Base-by-base conservation (phyloP, 2,888 invertebrate species). In the Polydrusus cervinus region DNA sequence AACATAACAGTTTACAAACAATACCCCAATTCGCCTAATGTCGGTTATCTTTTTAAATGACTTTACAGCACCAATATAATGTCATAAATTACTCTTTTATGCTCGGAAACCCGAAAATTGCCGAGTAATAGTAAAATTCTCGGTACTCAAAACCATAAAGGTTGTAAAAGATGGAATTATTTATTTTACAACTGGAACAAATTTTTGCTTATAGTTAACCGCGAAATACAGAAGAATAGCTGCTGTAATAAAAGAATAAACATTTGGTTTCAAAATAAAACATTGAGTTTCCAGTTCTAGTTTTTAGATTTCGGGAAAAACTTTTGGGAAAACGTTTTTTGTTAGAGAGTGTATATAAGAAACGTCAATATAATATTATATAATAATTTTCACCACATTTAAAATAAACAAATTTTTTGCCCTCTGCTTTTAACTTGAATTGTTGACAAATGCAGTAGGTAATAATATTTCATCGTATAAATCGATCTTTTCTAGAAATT, bases 131-230 rank as follows among this genome's bases (percentile, higher is more conserved):
- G 20, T 20, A 55, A 55, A 55, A 57, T 57, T 57, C 57, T 45
- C 47, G 30, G 65, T 65, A 65, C 65, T 30, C 9, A n/a, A 34
- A 57, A 16, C 38, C 34, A 47, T 68, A 60, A 47, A 40, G 45
- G 53, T 45, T 38, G 71, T 71, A 71, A 71, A 71, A 51, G 51
- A 34, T 61, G 51, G 43, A 62, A 65, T 71, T 64, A 53, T 62
- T 64, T 71, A 64, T 18, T 62, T 64, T 71, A 64, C 38, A 64
- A 71, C 64, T 62, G 71, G 40, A 71, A 55, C 64, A 71, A 71
- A 64, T 65, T 71, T 71, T 49, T 49, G 61, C 53, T 55, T 43
- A 68, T 30, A 40, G 30, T 55, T 55, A 68, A 68, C 68, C 68
- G 68, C 68, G 55, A 30, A 68, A 68, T 38, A 38, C 14, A 57